phyloP scores from a whole-genome alignment of 1,140 invertebrate species.

The Pseudomyrmex concolor region DNA sequence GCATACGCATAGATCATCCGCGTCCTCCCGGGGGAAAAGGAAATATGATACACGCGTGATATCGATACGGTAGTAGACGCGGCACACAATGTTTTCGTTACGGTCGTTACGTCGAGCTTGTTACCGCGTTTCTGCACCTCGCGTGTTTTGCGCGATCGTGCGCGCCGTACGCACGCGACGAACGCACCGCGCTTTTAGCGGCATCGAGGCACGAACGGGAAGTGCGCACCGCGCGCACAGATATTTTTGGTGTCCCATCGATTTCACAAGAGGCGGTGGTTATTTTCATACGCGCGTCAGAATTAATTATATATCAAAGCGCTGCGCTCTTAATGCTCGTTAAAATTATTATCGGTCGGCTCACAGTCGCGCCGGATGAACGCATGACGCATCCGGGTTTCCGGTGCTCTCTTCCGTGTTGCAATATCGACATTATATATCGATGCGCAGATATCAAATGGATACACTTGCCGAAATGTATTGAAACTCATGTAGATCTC shows the following conservation, averaged over 20 bases:
- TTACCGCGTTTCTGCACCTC: constrained; percentile 36
- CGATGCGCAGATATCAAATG: constrained; percentile 8
- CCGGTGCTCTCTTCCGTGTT: constrained; percentile 40
- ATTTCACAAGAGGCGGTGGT: constrained; percentile 63
- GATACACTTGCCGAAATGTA: constrained; percentile 21
- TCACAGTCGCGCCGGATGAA: constrained; percentile 58
- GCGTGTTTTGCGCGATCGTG: background rate
- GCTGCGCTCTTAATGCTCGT: constrained; percentile 60
- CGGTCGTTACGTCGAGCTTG: constrained; percentile 33
- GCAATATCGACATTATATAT: constrained; percentile 48
- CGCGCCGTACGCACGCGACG: background rate
- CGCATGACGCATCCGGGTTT: constrained; percentile 41
- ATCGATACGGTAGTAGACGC: constrained; percentile 62
- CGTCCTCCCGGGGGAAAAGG: constrained; percentile 34
- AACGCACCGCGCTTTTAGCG: background rate
- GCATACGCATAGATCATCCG: constrained; percentile 53
- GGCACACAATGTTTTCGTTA: constrained; percentile 66
- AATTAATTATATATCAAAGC: constrained; percentile 71
- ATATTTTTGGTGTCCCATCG: constrained; percentile 57
- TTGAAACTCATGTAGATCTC: constrained; percentile 17
- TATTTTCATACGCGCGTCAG: constrained; percentile 41
- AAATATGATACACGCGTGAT: constrained; percentile 67
- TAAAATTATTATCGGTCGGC: constrained; percentile 64
- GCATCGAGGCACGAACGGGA: constrained; percentile 6
- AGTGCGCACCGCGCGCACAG: background rate